Base-by-base conservation (phyloP, 1,140 invertebrate genomes). In the Aphaenogaster ashmeadi region DNA sequence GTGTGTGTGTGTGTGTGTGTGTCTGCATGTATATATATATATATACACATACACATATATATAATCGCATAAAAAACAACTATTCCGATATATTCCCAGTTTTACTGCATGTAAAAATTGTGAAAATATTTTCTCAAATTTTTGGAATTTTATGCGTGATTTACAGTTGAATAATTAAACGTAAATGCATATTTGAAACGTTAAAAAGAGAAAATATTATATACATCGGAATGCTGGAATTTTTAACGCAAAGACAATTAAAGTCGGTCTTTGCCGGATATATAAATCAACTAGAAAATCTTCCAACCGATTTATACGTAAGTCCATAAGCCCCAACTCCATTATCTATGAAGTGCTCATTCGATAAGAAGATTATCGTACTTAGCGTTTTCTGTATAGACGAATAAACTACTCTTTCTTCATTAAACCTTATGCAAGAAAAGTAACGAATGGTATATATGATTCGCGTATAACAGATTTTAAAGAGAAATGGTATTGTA, bases 291-390 rank as follows among this genome's bases (percentile, higher is more conserved):
- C 0, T 21, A 47, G 41, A 74, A 83, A 62, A 60, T 84, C 67
- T 84, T 60, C 60, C 8, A 41, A 54, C 27, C 8, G 67, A 56
- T 47, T 84, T 75, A 75, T 21, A 60, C 27, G 41, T 38, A 74
- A 74, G 18, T 47, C 15, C 18, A 36, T 47, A 69, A 67, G 71
- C 67, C 13, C 13, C 27, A 6, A 13, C 33, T 75, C 18, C 21
- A 69, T 74, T 77, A 84, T 69, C 81, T 69, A 80, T 58, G 27
- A 87, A 78, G 33, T 41, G 36, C 15, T 36, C 9, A 78, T 84
- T 58, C 72, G 8, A 21, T 79, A 89, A 87, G 78, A 87, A 86
- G 78, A 90, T 89, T 90, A 90, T 78, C 72, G 7, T 71, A 67
- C 62, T 81, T 81, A 78, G 84, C 66, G 60, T 83, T 87, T 87